Base-by-base conservation (phyloP, 2,113 vertebrate genomes). In the Etia nguti region DNA sequence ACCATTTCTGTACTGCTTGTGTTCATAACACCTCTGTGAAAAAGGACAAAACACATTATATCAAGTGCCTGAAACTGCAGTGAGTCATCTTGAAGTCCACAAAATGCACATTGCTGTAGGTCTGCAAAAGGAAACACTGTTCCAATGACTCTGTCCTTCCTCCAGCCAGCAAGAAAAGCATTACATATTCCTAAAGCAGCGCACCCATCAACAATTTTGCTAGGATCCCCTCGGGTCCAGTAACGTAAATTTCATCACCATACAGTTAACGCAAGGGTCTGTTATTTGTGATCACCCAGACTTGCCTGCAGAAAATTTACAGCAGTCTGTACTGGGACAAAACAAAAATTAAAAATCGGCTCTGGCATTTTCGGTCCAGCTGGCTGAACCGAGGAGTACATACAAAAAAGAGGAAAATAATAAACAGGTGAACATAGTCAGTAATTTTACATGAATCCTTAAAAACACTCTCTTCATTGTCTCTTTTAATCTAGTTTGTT, bases 1-100 rank as follows among this genome's bases (percentile, higher is more conserved):
- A 81, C 98, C 98, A 95, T 99, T 99, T 97, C 98, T 98, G 96
- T 99, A 99, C 93, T 99, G 99, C 93, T 99, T 99, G 95, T 99
- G 99, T 94, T 99, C 98, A 5, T 99, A 99, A 97, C 99, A 99
- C 96, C 98, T 97, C 99, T 99, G 97, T 93, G 26, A 91, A 88
- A 84, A 59, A 2, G 20, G 20, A 70, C 13, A 59, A 18, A 57
- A 8, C 18, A 77, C 46, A 15, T 18, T 34, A 24, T 46, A 59
- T 88, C 54, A 88, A 41, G 12, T 4, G 6, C 46, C 18, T 31
- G 10, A 77, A 26, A 29, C 43, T 1, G 70, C 70, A 50, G 43
- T 2, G 6, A 10, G 43, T 8, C 16, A 8, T 13, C 54, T n/a
- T 36, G 13, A 5, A 29, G 68, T 3, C 70, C 70, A 50, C 4